phyloP scores from a whole-genome alignment of 1,140 invertebrate species.

The Camponotus vicinus region DNA sequence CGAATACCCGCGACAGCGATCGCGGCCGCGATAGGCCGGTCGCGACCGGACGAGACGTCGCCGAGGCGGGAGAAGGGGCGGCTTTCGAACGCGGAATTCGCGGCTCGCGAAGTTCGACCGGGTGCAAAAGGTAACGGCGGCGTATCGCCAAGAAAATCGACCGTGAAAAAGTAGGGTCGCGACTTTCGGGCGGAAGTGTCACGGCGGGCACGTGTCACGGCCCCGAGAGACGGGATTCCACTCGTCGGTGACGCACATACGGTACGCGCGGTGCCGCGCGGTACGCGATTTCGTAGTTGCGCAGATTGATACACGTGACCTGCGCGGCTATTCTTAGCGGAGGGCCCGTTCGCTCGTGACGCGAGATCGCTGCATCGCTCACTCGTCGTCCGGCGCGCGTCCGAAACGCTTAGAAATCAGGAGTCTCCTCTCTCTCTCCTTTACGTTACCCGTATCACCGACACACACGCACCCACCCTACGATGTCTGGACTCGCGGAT shows the following conservation, averaged over 20 bases:
- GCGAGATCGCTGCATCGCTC: constrained; percentile 81
- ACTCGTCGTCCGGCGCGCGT: constrained; percentile 86
- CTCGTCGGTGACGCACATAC: background rate
- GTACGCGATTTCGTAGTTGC: constrained; percentile 70
- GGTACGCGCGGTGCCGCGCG: background rate
- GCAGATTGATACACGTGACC: constrained; percentile 81
- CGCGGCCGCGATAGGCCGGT: constrained; percentile 20
- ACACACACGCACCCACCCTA: constrained; percentile 61
- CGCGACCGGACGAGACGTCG: constrained; percentile 57
- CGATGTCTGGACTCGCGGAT: constrained; percentile 87
- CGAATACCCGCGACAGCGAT: constrained; percentile 48
- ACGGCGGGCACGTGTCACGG: constrained; percentile 68
- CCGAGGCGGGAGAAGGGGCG: constrained; percentile 45
- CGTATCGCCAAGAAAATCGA: constrained; percentile 1
- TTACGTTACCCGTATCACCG: constrained; percentile 75
- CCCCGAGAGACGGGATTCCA: constrained; percentile 19
- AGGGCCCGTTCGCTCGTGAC: constrained; percentile 75
- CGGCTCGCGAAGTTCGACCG: background rate
- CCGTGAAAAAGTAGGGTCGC: constrained; percentile 57
- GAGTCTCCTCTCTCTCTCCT: constrained; percentile 81
- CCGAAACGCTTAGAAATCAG: constrained; percentile 70
- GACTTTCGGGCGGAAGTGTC: constrained; percentile 64
- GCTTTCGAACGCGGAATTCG: constrained; percentile 45
- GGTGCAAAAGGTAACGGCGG: constrained; percentile 22
- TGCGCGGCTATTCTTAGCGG: constrained; percentile 85